Base-by-base conservation (phyloP, 2,113 vertebrate genomes). In the Camelus dromedarius region DNA sequence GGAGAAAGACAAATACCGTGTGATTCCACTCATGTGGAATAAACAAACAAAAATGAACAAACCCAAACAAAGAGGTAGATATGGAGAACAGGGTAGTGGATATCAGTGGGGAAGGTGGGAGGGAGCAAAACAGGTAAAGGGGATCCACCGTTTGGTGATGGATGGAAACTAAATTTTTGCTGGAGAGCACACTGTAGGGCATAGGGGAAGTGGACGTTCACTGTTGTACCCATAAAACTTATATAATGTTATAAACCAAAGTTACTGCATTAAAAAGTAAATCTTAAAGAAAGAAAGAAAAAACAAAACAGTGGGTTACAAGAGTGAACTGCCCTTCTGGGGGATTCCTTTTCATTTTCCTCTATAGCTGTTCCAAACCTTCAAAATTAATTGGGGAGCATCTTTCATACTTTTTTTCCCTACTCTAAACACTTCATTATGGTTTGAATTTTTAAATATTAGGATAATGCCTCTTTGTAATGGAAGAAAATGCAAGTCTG, bases 371-470 rank as follows among this genome's bases (percentile, higher is more conserved):
- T 94, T 87, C 14, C 84, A 89, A 93, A 70, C 20, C 66, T 91
- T 92, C 52, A 52, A 93, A 93, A 54, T 35, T 24, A 84, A 83
- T 26, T 38, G 24, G 42, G 2, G 10, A 26, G 42, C 15, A 9
- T 22, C 24, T 3, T 48, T 56, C 32, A 38, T 20, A 50, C 35
- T 69, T 81, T 46, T 66, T 89, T 83, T 54, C 67, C 54, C 67
- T 69, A 50, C 18, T 75, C 79, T 94, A 87, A 87, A 64, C 28
- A 90, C 56, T 93, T 88, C 24, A 12, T 14, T 18, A 32, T 46
- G 50, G 13, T 19, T 95, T 83, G 67, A 72, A 54, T 80, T 84
- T 93, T 88, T 54, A 97, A 72, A 54, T 72, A 66, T 19, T 75
- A 70, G 20, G 66, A 66, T 75, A 89, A 67, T 11, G 32, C 26